Base-by-base conservation (phyloP, 1,140 invertebrate genomes). In the Drosophila simulans region DNA sequence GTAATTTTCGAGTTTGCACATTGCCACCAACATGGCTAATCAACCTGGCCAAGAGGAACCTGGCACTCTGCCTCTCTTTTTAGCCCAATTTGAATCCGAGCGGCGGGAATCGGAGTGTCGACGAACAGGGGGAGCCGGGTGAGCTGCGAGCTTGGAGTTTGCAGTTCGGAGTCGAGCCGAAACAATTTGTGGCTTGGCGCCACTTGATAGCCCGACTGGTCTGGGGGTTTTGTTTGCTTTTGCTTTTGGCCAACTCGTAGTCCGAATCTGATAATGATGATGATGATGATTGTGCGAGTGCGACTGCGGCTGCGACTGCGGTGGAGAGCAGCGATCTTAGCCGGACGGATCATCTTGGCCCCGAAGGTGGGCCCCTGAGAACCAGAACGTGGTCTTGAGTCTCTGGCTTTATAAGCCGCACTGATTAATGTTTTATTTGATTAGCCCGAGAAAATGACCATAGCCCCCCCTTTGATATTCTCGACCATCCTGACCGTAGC, bases 341-440 rank as follows among this genome's bases (percentile, higher is more conserved):
- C 7, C 39, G n/a, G 37, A 45, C 11, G 42, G 42, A 45, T 45
- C 8, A 60, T 60, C 48, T 53, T 11, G 17, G 15, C 56, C 59
- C 59, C 59, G 27, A 22, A 53, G 59, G 63, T 69, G 66, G 66
- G 64, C 64, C 62, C 65, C 66, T 70, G 68, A 71, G 68, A 71
- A 71, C 68, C 53, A 71, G 82, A 73, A 53, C 63, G 48, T 48
- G 68, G 34, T 37, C 15, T 25, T 57, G 55, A 54, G 52, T 69
- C 79, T 85, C 69, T 68, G 76, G 70, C 75, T 71, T 66, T 78
- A 83, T 78, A 78, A 78, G 65, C 80, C 73, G 62, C 75, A 51
- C 80, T 90, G 85, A 90, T 90, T 90, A 90, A 90, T 90, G 85
- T 90, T 90, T 90, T 90, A 90, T 90, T 89, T 89, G 85, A 89